A percentile compares a stretch with the other conserved stretches of the same genome.
Evolutionary conservation across 2,113 vertebrate genomes (phyloP).

Genomic region (Oncorhynchus mykiss): DNA sequence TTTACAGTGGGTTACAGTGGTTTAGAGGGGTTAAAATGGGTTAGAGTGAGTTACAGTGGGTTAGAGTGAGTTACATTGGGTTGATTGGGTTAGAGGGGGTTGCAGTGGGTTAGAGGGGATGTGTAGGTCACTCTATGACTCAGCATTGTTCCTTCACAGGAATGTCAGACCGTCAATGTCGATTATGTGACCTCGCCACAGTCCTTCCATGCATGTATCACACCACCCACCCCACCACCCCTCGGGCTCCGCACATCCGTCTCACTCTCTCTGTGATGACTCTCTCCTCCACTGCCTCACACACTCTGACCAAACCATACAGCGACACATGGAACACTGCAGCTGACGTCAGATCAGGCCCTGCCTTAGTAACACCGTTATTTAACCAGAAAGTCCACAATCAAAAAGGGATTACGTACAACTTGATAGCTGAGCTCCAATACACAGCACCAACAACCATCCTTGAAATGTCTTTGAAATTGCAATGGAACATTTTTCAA

Average conservation of each 20-base stretch:
- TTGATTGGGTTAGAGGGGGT: no score
- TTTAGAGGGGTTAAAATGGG: no score
- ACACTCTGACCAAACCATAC: slow-evolving; percentile 45
- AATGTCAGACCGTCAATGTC: slow-evolving; percentile 27
- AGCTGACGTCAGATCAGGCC: slow-evolving; percentile 47
- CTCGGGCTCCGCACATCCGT: slow-evolving; percentile 18
- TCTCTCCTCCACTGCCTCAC: background rate
- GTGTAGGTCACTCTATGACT: slow-evolving; percentile 51
- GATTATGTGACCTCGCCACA: background rate
- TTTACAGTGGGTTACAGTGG: no score
- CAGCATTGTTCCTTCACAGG: slow-evolving; percentile 54
- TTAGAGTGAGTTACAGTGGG: no score
- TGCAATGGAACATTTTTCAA: background rate
- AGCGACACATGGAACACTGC: slow-evolving; percentile 32
- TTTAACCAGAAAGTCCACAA: no score
- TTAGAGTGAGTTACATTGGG: no score
- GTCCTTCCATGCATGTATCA: background rate
- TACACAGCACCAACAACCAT: background rate
- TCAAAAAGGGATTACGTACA: no score
- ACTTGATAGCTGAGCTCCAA: background rate
- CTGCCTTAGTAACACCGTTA: background rate
- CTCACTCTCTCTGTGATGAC: slow-evolving; percentile 9
- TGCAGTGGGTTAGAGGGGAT: background rate
- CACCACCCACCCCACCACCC: background rate
- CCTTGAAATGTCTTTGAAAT: background rate